A percentile compares a stretch with the other conserved stretches of the same genome.
phyloP scores from a whole-genome alignment of 2,888 invertebrate species.

The Pristionchus maxplancki region DNA sequence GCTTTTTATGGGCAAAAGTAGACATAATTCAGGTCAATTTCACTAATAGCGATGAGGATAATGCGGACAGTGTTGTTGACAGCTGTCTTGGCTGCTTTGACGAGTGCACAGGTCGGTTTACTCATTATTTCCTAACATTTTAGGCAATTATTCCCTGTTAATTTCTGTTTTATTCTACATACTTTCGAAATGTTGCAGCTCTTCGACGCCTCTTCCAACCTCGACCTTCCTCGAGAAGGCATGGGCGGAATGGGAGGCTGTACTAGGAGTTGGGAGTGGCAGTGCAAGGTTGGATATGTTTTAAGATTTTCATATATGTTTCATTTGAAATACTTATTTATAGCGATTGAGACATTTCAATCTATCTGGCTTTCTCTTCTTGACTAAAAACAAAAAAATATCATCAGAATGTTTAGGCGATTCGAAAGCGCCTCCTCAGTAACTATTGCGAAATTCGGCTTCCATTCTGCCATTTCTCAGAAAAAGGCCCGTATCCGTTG shows the following conservation, averaged over 20 bases:
- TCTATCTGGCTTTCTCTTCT: too few species aligned
- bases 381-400: too few species aligned
- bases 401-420: too few species aligned
- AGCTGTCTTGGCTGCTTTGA: neutral
- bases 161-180: too few species aligned
- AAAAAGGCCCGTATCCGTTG: too few species aligned
- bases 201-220: slow-evolving; percentile 32
- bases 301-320: too few species aligned
- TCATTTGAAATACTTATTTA: too few species aligned
- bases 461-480: too few species aligned
- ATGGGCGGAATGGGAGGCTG: slow-evolving; percentile 9
- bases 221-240: slow-evolving; percentile 22
- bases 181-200: neutral
- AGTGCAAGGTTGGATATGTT: slow-evolving; percentile 27
- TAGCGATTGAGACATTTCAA: too few species aligned
- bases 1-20: neutral
- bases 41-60: neutral
- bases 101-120: neutral
- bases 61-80: neutral
- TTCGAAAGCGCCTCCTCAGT: too few species aligned
- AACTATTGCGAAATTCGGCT: too few species aligned
- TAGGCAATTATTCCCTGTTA: too few species aligned
- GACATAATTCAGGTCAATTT: neutral
- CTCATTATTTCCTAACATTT: neutral
- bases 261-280: slow-evolving; percentile 34